These are phyloP conservation scores for Bubo blakistoni DNA, from an alignment of 2,113 vertebrate genomes.

Conservation along the genomic window DNA sequence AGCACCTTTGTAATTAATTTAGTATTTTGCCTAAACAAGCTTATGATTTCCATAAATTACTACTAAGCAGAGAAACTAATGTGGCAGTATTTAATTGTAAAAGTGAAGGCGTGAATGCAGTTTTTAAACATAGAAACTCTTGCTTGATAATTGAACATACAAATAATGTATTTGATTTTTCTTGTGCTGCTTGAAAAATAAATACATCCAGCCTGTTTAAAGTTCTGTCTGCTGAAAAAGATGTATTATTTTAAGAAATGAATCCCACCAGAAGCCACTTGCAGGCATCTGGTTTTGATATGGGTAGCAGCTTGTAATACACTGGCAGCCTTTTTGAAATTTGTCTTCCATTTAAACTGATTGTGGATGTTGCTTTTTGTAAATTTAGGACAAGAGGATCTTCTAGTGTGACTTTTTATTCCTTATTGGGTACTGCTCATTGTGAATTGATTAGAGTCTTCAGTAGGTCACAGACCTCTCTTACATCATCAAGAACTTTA, in stretches of 20 bases:
- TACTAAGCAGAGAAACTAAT: not conserved
- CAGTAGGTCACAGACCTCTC: not conserved
- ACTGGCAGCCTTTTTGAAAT: not conserved
- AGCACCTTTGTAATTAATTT: slow-evolving; percentile 23
- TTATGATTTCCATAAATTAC: slow-evolving; percentile 4
- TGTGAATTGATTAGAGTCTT: not conserved
- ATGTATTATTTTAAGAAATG: not conserved
- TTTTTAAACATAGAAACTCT: not conserved
- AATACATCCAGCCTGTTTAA: not conserved
- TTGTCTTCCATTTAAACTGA: not conserved
- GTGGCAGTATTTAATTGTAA: slow-evolving; percentile 7
- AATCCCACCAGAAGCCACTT: not conserved
- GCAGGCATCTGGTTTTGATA: not conserved
- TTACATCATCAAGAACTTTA: not conserved
- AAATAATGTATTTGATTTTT: slow-evolving; percentile 5
- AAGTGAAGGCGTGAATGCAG: not conserved
- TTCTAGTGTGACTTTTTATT: not conserved
- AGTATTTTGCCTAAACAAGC: not conserved
- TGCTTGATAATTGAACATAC: not conserved
- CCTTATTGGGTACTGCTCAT: not conserved
- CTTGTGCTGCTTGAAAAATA: slow-evolving; percentile 39
- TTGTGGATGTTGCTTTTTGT: not conserved
- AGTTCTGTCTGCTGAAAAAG: not conserved
- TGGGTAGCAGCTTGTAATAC: not conserved
- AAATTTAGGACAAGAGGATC: not conserved